Percentiles rank a stretch among this genome's conserved stretches.
Conservation (phyloP, 2,888 invertebrate species). For the Tipula unca region DNA sequence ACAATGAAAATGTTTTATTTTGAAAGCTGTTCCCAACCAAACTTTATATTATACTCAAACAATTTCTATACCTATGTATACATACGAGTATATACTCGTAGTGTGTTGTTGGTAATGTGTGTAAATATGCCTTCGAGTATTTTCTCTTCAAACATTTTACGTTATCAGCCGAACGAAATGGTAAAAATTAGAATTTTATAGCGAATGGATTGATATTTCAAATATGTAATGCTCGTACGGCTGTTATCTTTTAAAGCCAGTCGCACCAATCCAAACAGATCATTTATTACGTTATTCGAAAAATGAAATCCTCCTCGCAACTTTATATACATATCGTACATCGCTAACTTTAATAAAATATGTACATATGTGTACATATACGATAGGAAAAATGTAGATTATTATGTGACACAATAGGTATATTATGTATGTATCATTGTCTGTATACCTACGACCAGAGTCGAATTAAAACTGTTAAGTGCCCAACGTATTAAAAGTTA, state of each 20-base stretch:
- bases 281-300: not conserved
- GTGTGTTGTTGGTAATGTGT: not conserved
- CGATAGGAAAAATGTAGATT: not conserved
- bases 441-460: not conserved
- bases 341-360: not conserved
- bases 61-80: not conserved
- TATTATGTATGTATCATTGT: not conserved
- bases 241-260: not conserved
- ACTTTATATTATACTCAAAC: not conserved
- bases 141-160: not conserved
- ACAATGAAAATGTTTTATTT: not conserved
- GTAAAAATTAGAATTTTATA: not conserved
- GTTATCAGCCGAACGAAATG: not conserved
- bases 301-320: not conserved
- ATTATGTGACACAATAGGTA: not conserved
- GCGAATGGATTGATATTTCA: not conserved
- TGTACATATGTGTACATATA: no score
- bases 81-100: no score
- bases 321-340: not conserved
- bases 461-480: no score
- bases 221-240: not conserved
- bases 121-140: not conserved
- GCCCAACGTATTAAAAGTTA: no score
- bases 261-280: not conserved
- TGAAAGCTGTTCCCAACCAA: not conserved